Base-by-base conservation (phyloP, 2,113 vertebrate species). In the Austrofundulus limnaeus region DNA sequence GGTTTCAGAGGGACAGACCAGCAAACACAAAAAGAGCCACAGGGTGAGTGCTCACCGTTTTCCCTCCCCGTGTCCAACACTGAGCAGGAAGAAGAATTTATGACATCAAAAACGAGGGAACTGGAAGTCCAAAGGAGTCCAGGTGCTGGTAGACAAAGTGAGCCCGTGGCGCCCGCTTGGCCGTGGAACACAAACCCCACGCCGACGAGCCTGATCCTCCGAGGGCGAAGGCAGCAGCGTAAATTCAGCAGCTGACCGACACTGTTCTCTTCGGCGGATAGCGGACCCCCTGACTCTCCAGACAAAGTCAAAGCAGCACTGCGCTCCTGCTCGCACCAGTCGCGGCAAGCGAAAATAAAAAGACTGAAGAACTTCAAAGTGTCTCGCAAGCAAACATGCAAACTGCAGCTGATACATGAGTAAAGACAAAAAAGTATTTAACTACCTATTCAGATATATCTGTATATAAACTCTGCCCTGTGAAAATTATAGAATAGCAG, bases 361-460 rank as follows among this genome's bases (percentile, higher is more conserved):
- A 82, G 66, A 80, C 19, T 8, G 70, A 86, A 82, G 81, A 83
- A 77, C 78, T 85, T 83, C 69, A 72, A 82, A 88, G 82, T 80
- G 71, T 83, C 72, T 85, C 69, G 84, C 89, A 89, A 91, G 86
- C 87, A 84, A 90, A 87, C 92, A 84, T 92, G 89, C 90, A 91
- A 76, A 89, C 85, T 87, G 88, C 86, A 88, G 84, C 90, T 61
- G 31, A 82, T 90, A 88, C 80, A 83, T 78, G 87, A 74, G 66
- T 71, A 46, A 92, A 90, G 77, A 92, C 87, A 91, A 90, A 88
- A 75, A 87, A 85, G 65, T 82, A 75, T 77, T 61, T 42, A 77
- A 41, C 64, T 82, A 84, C 78, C 60, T 81, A 80, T 82, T 57
- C 49, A 45, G n/a, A 59, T 72, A 73, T 80, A 57, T 78, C 38